These are phyloP conservation scores for Fopius arisanus DNA, from an alignment of 1,140 invertebrate genomes.

Conservation along the genomic window DNA sequence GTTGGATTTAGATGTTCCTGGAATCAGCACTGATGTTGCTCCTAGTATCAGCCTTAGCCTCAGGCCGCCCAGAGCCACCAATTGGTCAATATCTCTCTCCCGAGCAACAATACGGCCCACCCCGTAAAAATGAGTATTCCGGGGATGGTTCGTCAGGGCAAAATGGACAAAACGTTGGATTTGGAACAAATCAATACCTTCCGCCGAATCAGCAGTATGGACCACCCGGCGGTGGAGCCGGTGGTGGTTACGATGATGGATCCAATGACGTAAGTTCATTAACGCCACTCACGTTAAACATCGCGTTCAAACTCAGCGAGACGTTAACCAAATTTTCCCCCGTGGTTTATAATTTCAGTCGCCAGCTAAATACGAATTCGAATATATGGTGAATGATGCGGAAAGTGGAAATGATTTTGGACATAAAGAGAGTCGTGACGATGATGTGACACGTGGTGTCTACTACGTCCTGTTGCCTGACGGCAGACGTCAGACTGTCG, in stretches of 20 bases:
- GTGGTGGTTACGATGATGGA: conserved; percentile 53
- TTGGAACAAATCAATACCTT: conserved; percentile 61
- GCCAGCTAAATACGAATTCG: conserved; percentile 61
- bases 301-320: conserved; percentile 50
- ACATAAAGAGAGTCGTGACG: conserved; percentile 58
- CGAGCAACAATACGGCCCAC: conserved; percentile 53
- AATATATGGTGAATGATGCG: conserved; percentile 59
- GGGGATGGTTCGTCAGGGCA: conserved; percentile 11
- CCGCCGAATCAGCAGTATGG: conserved; percentile 63
- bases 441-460: conserved; percentile 53
- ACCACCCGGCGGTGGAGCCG: conserved; percentile 46
- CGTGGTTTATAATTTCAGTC: conserved; percentile 36
- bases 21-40: conserved; percentile 39
- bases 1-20: conserved; percentile 41
- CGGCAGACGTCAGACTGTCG: conserved; percentile 60
- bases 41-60: conserved; percentile 34
- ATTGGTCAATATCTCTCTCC: conserved; percentile 65
- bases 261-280: conserved; percentile 55
- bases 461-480: conserved; percentile 62
- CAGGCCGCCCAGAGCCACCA: conserved; percentile 51
- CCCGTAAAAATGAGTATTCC: conserved; percentile 28
- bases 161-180: conserved; percentile 29
- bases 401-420: conserved; percentile 55
- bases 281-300: conserved; percentile 43
- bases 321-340: conserved; percentile 42